phyloP scores from a whole-genome alignment of 1,140 invertebrate species.

The Lepidotrigona ventralis region DNA sequence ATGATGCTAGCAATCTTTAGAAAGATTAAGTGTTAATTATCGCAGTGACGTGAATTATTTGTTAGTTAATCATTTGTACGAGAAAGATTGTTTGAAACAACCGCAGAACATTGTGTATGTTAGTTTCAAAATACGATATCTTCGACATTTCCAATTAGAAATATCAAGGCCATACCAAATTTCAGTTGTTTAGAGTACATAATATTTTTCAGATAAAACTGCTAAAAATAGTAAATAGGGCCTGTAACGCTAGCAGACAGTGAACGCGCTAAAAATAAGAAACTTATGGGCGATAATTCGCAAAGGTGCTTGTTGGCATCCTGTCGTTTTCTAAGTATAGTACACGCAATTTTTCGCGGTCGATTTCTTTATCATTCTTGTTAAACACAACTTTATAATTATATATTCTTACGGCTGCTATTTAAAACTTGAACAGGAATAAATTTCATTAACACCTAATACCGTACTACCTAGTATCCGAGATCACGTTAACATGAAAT shows the following conservation, averaged over 20 bases:
- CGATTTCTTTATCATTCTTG: conserved; percentile 33
- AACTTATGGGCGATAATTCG: conserved; percentile 34
- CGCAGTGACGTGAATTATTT: background rate
- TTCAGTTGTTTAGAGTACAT: background rate
- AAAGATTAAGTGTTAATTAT: background rate
- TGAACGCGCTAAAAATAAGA: conserved; percentile 38
- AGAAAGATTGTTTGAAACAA: background rate
- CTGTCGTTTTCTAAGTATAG: conserved; percentile 29
- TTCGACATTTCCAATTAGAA: background rate
- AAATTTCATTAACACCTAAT: background rate
- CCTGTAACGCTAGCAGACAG: conserved; percentile 22
- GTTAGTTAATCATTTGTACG: background rate
- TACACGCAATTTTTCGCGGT: conserved; percentile 16
- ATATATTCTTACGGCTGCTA: background rate
- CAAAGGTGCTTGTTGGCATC: conserved; percentile 20
- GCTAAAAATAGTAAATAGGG: background rate
- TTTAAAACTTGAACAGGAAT: background rate
- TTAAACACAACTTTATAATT: background rate
- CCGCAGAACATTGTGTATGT: background rate
- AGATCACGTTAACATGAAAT: background rate
- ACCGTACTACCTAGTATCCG: background rate
- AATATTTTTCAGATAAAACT: background rate
- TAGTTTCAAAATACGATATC: background rate
- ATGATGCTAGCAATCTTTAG: background rate
- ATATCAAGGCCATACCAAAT: background rate